Evolutionary conservation across 2,113 vertebrate genomes (phyloP).

Genomic region (Motacilla tschutschensis): DNA sequence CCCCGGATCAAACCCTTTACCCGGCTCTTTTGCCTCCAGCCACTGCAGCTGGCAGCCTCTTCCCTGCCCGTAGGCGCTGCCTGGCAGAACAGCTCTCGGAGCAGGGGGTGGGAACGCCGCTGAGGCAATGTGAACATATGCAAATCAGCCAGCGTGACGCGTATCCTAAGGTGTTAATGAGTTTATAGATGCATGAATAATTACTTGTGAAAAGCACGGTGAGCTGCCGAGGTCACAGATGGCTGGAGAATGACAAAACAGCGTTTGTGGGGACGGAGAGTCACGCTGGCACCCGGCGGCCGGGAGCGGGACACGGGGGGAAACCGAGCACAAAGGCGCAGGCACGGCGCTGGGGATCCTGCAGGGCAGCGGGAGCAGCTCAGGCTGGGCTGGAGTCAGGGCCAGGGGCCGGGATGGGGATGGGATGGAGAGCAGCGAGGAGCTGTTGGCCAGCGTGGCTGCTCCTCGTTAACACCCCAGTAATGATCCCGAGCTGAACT

Average conservation of each 20-base stretch:
- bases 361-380: background rate
- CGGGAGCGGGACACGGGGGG: background rate
- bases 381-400: background rate
- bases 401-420: background rate
- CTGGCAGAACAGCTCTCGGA: background rate
- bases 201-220: conserved; percentile 23
- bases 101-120: background rate
- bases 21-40: background rate
- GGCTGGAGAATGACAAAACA: conserved; percentile 4
- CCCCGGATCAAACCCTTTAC: background rate
- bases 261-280: background rate
- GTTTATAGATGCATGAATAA: conserved; percentile 41
- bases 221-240: conserved; percentile 32
- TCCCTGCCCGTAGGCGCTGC: background rate
- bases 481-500: background rate
- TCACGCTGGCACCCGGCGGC: background rate
- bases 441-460: background rate
- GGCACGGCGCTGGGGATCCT: background rate
- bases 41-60: background rate
- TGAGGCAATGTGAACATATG: conserved; percentile 1
- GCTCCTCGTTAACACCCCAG: background rate
- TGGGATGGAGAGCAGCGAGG: background rate
- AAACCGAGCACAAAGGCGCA: background rate
- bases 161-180: conserved; percentile 34
- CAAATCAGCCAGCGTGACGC: conserved; percentile 9